These are phyloP conservation scores for Rhinella marina DNA, from an alignment of 2,797 vertebrate genomes.

Conservation along the genomic window DNA sequence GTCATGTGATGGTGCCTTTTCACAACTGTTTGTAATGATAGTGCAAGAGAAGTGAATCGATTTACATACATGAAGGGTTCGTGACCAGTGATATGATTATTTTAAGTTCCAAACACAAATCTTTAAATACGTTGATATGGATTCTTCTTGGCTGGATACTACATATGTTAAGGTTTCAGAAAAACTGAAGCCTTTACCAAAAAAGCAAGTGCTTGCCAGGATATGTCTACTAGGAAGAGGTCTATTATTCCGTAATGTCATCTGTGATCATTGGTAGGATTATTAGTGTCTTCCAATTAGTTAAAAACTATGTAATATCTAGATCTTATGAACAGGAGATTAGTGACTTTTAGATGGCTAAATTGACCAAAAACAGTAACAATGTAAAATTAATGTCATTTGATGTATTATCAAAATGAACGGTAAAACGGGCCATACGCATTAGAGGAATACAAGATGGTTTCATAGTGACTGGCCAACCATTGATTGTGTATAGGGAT, in stretches of 20 bases:
- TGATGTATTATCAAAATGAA: not conserved
- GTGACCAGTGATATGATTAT: not conserved
- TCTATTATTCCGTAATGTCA: not conserved
- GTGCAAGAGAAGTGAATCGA: not conserved
- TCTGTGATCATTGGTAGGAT: not conserved
- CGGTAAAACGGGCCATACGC: too few relatives aligned
- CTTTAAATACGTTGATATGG: not conserved
- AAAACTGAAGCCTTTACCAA: not conserved
- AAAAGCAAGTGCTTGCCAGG: not conserved
- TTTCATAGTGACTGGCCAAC: too few relatives aligned
- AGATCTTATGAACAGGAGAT: not conserved
- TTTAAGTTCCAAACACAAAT: not conserved
- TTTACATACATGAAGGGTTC: not conserved
- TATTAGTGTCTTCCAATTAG: constrained; percentile 11
- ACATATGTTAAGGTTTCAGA: not conserved
- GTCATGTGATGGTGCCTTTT: not conserved
- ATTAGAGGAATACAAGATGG: too few relatives aligned
- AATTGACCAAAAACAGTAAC: not conserved
- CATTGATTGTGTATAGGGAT: too few relatives aligned
- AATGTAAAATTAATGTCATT: not conserved
- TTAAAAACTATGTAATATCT: not conserved
- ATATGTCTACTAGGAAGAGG: not conserved
- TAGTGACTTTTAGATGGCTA: not conserved
- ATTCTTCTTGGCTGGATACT: not conserved
- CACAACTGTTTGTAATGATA: not conserved